Conservation (phyloP, 2,797 vertebrate species). For the Hoplostethus mediterraneus region DNA sequence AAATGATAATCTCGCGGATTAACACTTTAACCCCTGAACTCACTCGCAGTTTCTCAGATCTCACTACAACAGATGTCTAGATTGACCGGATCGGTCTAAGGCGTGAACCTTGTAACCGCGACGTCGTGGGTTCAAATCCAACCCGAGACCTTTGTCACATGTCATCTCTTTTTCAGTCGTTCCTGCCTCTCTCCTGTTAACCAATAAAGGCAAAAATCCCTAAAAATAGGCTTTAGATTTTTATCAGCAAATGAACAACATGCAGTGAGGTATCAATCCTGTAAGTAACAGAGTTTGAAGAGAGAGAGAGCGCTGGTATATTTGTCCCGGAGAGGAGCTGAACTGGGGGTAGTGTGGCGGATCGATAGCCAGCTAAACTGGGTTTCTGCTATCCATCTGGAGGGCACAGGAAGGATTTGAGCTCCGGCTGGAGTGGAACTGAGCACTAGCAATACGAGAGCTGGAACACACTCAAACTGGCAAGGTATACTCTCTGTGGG, state of each 20-base stretch:
- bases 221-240: too few species aligned
- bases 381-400: conserved; percentile 71
- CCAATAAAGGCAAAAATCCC: too few species aligned
- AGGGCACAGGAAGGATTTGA: conserved; percentile 74
- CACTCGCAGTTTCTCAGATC: background rate
- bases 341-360: conserved; percentile 30
- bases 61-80: too few species aligned
- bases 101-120: too few species aligned
- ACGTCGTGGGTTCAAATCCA: too few species aligned
- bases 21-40: background rate
- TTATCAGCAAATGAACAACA: background rate
- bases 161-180: too few species aligned
- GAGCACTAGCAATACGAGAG: conserved; percentile 68
- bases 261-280: background rate
- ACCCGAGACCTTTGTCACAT: too few species aligned
- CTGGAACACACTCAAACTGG: conserved; percentile 77
- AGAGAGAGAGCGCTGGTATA: conserved; percentile 8
- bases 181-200: too few species aligned
- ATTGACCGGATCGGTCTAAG: too few species aligned
- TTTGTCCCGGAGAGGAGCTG: conserved; percentile 28
- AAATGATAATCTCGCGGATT: too few species aligned
- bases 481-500: conserved; percentile 73
- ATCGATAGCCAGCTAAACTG: conserved; percentile 59
- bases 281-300: background rate
- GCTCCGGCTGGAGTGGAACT: conserved; percentile 64